phyloP scores from a whole-genome alignment of 2,888 invertebrate species.

The Stenoptilia bipunctidactyla region DNA sequence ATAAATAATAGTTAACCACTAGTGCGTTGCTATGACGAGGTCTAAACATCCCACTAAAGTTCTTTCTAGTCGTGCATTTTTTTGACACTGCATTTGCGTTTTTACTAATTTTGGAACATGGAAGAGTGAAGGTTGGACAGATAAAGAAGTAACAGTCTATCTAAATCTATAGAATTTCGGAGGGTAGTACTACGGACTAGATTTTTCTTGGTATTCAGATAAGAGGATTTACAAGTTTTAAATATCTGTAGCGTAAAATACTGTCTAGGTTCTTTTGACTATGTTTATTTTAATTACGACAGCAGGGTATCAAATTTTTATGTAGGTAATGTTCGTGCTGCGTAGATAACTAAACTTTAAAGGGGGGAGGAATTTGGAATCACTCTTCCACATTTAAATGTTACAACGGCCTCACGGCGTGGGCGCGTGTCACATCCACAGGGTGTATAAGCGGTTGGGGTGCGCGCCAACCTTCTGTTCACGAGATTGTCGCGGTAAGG shows the following conservation, averaged over 20 bases:
- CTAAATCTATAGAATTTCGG: conserved; percentile 11
- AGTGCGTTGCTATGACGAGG: conserved; percentile 41
- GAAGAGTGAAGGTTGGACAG: conserved; percentile 63
- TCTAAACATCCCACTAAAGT: conserved; percentile 40
- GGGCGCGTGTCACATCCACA: conserved; percentile 8
- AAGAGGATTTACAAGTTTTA: no score
- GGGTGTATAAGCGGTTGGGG: conserved; percentile 20
- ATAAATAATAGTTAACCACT: conserved; percentile 38
- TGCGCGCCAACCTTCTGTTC: conserved; percentile 91
- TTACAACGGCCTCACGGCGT: no score
- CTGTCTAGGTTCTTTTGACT: no score
- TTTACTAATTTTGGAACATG: conserved; percentile 55
- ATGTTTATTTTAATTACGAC: no score
- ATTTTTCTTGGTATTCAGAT: no score
- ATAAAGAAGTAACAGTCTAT: background rate
- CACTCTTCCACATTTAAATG: conserved; percentile 62
- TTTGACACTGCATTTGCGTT: conserved; percentile 31
- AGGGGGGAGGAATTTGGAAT: conserved; percentile 30
- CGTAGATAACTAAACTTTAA: no score
- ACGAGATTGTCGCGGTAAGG: conserved; percentile 98
- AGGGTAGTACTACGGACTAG: conserved; percentile 17
- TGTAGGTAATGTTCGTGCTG: no score
- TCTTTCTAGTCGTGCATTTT: conserved; percentile 57
- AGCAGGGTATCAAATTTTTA: no score
- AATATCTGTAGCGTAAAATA: no score